Evolutionary conservation across 2,888 invertebrate species (phyloP), one percentile per base, ranked within the genome.

Genomic region (Euproctis similis): DNA sequence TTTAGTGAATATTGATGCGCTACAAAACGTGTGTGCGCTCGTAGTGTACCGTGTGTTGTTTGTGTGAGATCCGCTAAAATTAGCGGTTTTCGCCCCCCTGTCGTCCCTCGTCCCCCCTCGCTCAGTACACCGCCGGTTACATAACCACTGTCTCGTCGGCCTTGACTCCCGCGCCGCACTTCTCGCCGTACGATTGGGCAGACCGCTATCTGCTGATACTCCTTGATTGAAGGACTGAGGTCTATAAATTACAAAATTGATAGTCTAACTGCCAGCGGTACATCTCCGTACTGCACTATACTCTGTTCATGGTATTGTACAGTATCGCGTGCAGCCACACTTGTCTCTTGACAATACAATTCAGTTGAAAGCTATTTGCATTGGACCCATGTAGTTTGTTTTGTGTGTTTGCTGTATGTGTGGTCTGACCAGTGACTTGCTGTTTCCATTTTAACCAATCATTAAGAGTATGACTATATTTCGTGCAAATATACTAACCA

Each of bases 81-180:
- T 80, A 82, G 76, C 78, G 59, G 52, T 53, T 42, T 49, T 46
- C 65, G 60, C 62, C 71, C 68, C 74, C 73, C 74, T n/a, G n/a
- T n/a, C n/a, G n/a, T n/a, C n/a, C n/a, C n/a, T n/a, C n/a, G n/a
- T n/a, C n/a, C n/a, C n/a, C n/a, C n/a, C n/a, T n/a, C n/a, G 61
- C 70, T 40, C 53, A 49, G 56, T 51, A n/a, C n/a, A n/a, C n/a
- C n/a, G 42, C 39, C 47, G 51, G 63, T 84, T 82, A 81, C 53
- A 68, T 84, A 82, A 84, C 62, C 67, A 68, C 65, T 49, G 34
- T n/a, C n/a, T n/a, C n/a, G n/a, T 46, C 64, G 82, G 81, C 84
- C 84, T 84, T 84, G 84, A 84, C 82, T 84, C 84, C 80, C 76
- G 82, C 82, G 80, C 80, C 59, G 68, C 55, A 58, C 57, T 54